Base-by-base conservation (phyloP, 2,113 vertebrate genomes). In the Seriola dumerili region DNA sequence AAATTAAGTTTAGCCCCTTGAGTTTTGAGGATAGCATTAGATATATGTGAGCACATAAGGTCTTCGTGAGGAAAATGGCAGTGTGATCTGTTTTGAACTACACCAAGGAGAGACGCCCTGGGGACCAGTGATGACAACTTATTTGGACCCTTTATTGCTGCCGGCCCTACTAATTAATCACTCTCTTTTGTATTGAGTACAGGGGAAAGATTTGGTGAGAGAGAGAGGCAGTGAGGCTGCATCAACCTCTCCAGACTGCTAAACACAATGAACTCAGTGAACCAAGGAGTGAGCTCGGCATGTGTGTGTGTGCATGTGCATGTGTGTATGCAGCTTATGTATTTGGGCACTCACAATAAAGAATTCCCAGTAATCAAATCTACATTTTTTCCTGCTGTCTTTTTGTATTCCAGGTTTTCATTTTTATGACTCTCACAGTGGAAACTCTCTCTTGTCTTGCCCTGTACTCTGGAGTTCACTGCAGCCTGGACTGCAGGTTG, bases 191-290 rank as follows among this genome's bases (percentile, higher is more conserved):
- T 94, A 93, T 92, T 80, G 92, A 91, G 76, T 84, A 55, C 72
- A 64, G 65, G 55, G 73, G n/a, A 78, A 80, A 77, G 66, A 63
- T 90, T 90, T 61, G 65, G 88, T 25, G 78, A 85, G 83, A 72
- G 80, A 76, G 81, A 77, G 74, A 73, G 55, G 72, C 72, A 50
- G 48, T 76, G 67, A 72, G 64, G 7, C n/a, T 68, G 85, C 75
- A 46, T 79, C 59, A 44, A 83, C 64, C 59, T 87, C 87, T 80
- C 38, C 73, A 86, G 92, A 91, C 87, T 91, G 87, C 86, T 85
- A 85, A 93, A 88, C 86, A 78, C 84, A 23, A 32, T 92, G 90
- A 93, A 94, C 93, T 68, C 91, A 58, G 44, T 93, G 91, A 93
- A 93, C 90, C 80, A n/a, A 40, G 21, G 32, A 75, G 25, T 23